A percentile compares a stretch with the other conserved stretches of the same genome.
These are phyloP conservation scores for Serinus canaria DNA, from an alignment of 2,113 vertebrate genomes.

Conservation along the genomic window DNA sequence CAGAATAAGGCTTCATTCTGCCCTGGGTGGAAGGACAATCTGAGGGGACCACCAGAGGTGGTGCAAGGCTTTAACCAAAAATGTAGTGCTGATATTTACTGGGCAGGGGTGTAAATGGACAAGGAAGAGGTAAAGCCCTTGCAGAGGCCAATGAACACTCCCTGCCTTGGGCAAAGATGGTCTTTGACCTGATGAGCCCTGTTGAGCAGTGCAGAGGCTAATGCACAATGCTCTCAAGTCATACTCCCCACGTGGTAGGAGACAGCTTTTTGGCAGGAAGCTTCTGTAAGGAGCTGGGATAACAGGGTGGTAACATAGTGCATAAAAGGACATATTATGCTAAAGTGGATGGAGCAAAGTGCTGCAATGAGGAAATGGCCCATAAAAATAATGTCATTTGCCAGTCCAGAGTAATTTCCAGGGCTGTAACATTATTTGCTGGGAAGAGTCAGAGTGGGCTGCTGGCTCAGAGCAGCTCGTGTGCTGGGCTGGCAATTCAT, in stretches of 20 bases:
- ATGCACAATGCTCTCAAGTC: not conserved
- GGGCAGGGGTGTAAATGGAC: not conserved
- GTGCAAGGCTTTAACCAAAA: not conserved
- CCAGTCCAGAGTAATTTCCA: not conserved
- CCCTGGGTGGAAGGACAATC: not conserved
- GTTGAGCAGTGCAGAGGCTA: not conserved
- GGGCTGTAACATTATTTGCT: constrained; percentile 10
- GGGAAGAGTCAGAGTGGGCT: not conserved
- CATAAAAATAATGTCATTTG: constrained; percentile 21
- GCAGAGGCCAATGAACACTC: rapidly evolving
- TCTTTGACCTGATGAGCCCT: not conserved
- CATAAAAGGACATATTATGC: constrained; percentile 5
- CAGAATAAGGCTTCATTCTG: not conserved
- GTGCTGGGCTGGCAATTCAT: rapidly evolving
- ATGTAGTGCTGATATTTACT: not conserved
- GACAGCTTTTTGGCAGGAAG: not conserved
- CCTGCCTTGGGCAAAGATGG: not conserved
- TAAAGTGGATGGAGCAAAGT: constrained; percentile 5
- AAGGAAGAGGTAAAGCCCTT: not conserved
- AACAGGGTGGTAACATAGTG: not conserved
- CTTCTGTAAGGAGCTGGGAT: not conserved
- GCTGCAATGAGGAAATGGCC: constrained; percentile 2
- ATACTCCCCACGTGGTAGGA: rapidly evolving
- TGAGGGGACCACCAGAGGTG: not conserved
- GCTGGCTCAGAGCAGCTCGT: not conserved